Base-by-base conservation (phyloP, 2,888 invertebrate genomes). In the Empis stercorea region DNA sequence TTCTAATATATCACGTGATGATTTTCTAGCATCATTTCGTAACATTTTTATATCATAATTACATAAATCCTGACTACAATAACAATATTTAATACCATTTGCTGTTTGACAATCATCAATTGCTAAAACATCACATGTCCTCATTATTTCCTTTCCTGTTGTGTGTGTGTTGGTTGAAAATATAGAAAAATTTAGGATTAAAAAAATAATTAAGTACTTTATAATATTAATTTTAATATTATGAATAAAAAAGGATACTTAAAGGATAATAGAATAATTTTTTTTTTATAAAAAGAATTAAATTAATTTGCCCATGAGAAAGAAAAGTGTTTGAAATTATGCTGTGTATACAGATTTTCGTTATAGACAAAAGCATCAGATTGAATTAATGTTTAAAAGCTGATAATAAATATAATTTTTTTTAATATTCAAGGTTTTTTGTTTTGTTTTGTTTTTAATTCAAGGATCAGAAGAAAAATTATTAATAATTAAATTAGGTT, bases 21-120 rank as follows among this genome's bases (percentile, higher is more conserved):
- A 38, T 45, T 52, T 52, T 32, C 49, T 49, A 11, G 52, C 51
- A 44, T 52, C 52, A 14, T 44, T 49, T 11, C 44, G 52, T 10
- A 49, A 48, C 16, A 46, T 39, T 17, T 43, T 44, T 6, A 47
- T 45, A 11, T 37, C 44, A n/a, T 14, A 41, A 51, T 55, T 55
- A 45, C 55, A 55, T 30, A 55, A 45, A 48, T 53, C 47, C 16
- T 40, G 41, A 45, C 45, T 50, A 48, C 55, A 55, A 38, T 53
- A 53, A 45, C 55, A 55, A 40, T 53, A 52, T 11, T 47, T 50
- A 20, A 52, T 47, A 32, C 52, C 52, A 44, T 55, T 54, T 30
- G 53, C 55, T 30, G 51, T 52, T 47, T 53, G 46, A 45, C 55
- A 55, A 48, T 54, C 55, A 37, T 54, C 50, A 15, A 55, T 48